phyloP scores from a whole-genome alignment of 2,888 invertebrate genomes.

The Abrostola tripartita region DNA sequence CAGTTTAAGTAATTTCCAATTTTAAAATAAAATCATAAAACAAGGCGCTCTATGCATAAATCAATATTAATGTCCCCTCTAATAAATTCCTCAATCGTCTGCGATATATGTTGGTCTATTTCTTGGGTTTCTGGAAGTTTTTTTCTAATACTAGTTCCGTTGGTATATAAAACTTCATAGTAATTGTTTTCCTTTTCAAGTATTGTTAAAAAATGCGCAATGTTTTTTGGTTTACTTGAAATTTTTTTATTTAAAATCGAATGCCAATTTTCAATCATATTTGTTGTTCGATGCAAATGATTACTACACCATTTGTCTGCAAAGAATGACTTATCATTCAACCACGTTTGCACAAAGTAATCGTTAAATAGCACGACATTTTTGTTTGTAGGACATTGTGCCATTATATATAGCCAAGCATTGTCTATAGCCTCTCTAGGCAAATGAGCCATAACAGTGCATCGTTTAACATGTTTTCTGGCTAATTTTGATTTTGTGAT shows the following conservation, averaged over 20 bases:
- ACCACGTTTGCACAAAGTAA: no score
- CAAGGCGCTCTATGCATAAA: slow-evolving; percentile 6
- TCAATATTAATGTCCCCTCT: slow-evolving; percentile 6
- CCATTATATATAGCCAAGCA: slow-evolving; percentile 31
- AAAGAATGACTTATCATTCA: no score
- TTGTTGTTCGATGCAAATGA: no score
- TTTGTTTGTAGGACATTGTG: slow-evolving; percentile 24
- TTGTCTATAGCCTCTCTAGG: slow-evolving; percentile 25
- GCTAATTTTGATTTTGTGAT: slow-evolving; percentile 7
- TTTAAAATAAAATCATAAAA: slow-evolving; percentile 6
- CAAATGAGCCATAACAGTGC: slow-evolving; percentile 22
- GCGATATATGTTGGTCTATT: slow-evolving; percentile 6
- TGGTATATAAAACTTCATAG: slow-evolving; percentile 5
- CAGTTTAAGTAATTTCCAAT: slow-evolving; percentile 6
- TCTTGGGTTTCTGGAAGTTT: slow-evolving; percentile 5
- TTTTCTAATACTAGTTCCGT: slow-evolving; percentile 5
- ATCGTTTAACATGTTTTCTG: slow-evolving; percentile 9
- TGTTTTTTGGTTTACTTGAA: no score
- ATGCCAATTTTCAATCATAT: no score
- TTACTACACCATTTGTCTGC: no score
- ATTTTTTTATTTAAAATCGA: no score
- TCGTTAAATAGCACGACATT: no score
- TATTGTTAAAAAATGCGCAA: no score
- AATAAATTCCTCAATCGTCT: slow-evolving; percentile 6
- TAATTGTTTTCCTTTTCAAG: not conserved